Evolutionary conservation across 2,888 invertebrate species (phyloP).

Genomic region (Schizotus pectinicornis): DNA sequence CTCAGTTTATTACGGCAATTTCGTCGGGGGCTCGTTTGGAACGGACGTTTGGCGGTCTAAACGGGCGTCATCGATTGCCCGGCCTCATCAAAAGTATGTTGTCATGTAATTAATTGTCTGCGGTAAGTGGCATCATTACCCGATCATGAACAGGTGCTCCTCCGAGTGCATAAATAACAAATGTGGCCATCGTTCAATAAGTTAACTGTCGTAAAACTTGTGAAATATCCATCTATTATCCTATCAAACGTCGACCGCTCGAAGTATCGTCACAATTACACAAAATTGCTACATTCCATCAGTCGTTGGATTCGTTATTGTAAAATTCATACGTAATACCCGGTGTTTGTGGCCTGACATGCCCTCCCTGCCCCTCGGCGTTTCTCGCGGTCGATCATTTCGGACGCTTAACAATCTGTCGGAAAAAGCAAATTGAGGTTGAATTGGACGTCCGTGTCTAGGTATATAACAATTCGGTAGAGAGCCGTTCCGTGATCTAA

Average conservation of each 20-base stretch:
- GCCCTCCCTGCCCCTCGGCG: neutral
- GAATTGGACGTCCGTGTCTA: conserved; percentile 22
- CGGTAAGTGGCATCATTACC: conserved; percentile 23
- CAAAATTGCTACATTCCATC: conserved; percentile 22
- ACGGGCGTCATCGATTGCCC: too few species aligned
- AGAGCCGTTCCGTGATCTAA: conserved; percentile 51
- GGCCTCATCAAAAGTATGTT: too few species aligned
- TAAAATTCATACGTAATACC: conserved; percentile 25
- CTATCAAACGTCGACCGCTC: conserved; percentile 7
- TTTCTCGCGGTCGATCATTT: neutral
- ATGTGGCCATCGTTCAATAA: conserved; percentile 37
- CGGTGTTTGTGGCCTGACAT: conserved; percentile 26
- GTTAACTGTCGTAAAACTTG: conserved; percentile 36
- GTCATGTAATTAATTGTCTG: too few species aligned
- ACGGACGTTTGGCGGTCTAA: too few species aligned
- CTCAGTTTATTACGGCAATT: too few species aligned
- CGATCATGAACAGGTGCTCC: conserved; percentile 29
- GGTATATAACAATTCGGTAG: conserved; percentile 42
- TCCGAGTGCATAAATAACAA: conserved; percentile 36
- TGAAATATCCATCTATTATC: conserved; percentile 25
- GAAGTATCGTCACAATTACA: conserved; percentile 21
- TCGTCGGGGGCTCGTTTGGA: too few species aligned
- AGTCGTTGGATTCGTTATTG: conserved; percentile 9
- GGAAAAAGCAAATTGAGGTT: conserved; percentile 29
- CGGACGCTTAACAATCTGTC: conserved; percentile 21